A percentile compares a stretch with the other conserved stretches of the same genome.
phyloP scores from a whole-genome alignment of 2,888 invertebrate species.

The Bembecia ichneumoniformis region DNA sequence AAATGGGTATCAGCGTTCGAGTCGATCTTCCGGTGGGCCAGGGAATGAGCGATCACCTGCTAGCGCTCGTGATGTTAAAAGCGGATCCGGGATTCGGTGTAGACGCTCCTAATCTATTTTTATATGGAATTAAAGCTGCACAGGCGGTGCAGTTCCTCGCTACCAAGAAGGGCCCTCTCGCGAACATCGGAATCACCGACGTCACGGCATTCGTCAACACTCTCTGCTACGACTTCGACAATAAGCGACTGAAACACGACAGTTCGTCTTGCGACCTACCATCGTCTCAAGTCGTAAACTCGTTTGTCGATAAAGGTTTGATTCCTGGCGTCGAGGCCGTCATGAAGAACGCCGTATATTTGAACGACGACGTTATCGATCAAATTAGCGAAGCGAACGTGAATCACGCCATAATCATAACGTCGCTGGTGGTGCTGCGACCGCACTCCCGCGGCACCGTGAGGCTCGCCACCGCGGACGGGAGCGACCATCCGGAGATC shows the following conservation, averaged over 20 bases:
- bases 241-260: conserved; percentile 17
- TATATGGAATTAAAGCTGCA: conserved; percentile 4
- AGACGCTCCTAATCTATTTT: conserved; percentile 4
- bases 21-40: conserved; percentile 39
- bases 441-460: conserved; percentile 35
- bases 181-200: conserved; percentile 38
- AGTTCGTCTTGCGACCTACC: conserved; percentile 32
- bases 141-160: conserved; percentile 19
- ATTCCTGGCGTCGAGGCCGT: conserved; percentile 11
- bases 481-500: conserved; percentile 26
- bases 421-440: conserved; percentile 28
- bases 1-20: conserved; percentile 24
- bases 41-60: conserved; percentile 35
- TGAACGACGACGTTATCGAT: conserved; percentile 19
- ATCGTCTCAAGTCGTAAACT: conserved; percentile 29
- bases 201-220: conserved; percentile 32
- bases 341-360: conserved; percentile 13
- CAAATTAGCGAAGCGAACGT: conserved; percentile 26
- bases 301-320: conserved; percentile 25
- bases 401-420: conserved; percentile 21
- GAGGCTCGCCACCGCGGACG: conserved; percentile 28
- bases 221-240: conserved; percentile 30
- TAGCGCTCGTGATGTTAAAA: conserved; percentile 24
- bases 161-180: conserved; percentile 23
- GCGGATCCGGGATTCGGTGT: conserved; percentile 19